Percentiles rank a stretch among this genome's conserved stretches.
These are phyloP conservation scores for Chascanopsetta lugubris DNA, from an alignment of 2,113 vertebrate genomes.

Conservation along the genomic window DNA sequence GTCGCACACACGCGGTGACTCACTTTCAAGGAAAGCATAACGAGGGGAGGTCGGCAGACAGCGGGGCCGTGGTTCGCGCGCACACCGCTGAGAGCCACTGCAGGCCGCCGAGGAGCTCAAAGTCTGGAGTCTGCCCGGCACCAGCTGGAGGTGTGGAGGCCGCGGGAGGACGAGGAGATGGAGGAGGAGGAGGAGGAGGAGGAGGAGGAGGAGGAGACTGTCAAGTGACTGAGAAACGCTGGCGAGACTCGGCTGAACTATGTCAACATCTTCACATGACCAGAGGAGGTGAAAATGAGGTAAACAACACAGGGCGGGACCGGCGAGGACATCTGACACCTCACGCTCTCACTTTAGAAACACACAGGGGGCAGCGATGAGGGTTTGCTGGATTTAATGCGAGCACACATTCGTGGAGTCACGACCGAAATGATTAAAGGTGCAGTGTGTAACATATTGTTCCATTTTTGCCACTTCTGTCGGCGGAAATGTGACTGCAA, in stretches of 20 bases:
- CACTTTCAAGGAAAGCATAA: conserved; percentile 16
- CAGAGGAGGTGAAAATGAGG: conserved; percentile 3
- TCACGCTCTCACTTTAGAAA: neutral
- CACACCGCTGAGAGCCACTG: conserved; percentile 36
- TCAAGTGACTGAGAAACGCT: conserved; percentile 2
- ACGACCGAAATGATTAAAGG: too few relatives aligned
- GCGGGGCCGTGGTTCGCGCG: neutral
- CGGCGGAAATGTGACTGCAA: too few relatives aligned
- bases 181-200: too few relatives aligned
- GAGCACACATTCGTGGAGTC: too few relatives aligned
- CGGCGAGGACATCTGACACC: neutral
- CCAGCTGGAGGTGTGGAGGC: conserved; percentile 22
- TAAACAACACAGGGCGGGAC: conserved; percentile 10
- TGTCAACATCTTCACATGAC: neutral
- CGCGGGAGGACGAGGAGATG: neutral
- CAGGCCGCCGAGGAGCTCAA: conserved; percentile 17
- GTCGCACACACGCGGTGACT: conserved; percentile 1
- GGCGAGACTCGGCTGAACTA: neutral
- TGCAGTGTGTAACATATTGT: too few relatives aligned
- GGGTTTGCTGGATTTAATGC: neutral
- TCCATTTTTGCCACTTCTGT: too few relatives aligned
- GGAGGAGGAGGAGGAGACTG: conserved; percentile 1
- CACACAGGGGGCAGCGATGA: neutral
- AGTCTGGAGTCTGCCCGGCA: conserved; percentile 13
- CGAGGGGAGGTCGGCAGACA: neutral